phyloP scores from a whole-genome alignment of 2,888 invertebrate species.

The Plebejus argus region DNA sequence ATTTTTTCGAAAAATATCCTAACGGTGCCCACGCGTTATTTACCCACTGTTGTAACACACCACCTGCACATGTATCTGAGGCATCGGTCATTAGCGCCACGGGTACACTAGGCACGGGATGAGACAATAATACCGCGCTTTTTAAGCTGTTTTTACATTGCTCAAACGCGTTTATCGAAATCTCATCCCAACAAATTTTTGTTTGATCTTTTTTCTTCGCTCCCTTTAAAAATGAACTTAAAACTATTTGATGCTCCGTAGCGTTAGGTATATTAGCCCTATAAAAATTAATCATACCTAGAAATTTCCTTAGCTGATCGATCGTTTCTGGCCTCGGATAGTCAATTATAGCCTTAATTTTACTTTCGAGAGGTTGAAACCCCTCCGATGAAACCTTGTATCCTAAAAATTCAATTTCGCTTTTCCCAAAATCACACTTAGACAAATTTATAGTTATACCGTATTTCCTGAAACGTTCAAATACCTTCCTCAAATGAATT shows the following conservation, averaged over 20 bases:
- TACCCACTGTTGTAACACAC: too few species aligned
- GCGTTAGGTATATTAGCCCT: conserved; percentile 33
- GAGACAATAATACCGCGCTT: too few species aligned
- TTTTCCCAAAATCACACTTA: not conserved
- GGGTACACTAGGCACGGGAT: too few species aligned
- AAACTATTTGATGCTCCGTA: conserved; percentile 20
- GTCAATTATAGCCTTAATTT: conserved; percentile 35
- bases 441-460: conserved; percentile 3
- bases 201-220: conserved; percentile 39
- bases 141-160: conserved; percentile 38
- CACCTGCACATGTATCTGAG: too few species aligned
- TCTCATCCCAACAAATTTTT: conserved; percentile 39
- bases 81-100: too few species aligned
- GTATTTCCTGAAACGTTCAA: not conserved
- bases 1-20: too few species aligned
- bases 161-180: conserved; percentile 38
- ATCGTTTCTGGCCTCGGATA: conserved; percentile 33
- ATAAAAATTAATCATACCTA: conserved; percentile 35
- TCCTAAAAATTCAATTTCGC: not conserved
- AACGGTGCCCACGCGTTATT: too few species aligned
- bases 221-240: conserved; percentile 37
- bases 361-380: conserved; percentile 37
- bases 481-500: not conserved
- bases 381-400: conserved; percentile 40
- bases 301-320: conserved; percentile 28